A percentile compares a stretch with the other conserved stretches of the same genome.
Evolutionary conservation across 2,113 vertebrate genomes (phyloP).

Genomic region (Spizaetus ornatus): DNA sequence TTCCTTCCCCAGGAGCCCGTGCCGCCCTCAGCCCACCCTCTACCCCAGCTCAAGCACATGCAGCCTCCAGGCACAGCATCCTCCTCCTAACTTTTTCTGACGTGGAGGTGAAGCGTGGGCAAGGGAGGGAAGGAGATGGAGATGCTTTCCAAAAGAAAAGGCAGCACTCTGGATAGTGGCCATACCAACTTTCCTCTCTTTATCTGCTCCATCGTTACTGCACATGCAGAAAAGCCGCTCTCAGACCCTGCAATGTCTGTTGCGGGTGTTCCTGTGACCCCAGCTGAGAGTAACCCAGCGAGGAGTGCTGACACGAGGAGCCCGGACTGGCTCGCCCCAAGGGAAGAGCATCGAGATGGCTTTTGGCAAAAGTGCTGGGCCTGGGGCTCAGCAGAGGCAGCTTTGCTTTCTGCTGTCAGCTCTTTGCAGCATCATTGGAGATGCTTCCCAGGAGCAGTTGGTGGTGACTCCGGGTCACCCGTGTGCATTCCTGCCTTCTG

Average conservation of each 20-base stretch:
- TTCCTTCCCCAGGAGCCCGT: neutral
- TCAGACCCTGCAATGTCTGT: neutral
- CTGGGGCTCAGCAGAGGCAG: neutral
- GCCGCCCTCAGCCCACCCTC: neutral
- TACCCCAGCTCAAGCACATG: neutral
- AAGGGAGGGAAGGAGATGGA: neutral
- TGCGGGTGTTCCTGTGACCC: neutral
- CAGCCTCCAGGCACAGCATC: neutral
- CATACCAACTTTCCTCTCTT: neutral
- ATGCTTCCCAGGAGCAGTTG: neutral
- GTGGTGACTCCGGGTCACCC: neutral
- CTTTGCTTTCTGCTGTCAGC: neutral
- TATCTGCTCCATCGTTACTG: neutral
- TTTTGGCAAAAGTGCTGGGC: neutral
- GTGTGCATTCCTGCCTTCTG: neutral
- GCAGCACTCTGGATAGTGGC: neutral
- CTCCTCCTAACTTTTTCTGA: neutral
- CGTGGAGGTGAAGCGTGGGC: neutral
- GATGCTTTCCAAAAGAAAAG: neutral
- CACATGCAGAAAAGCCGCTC: neutral
- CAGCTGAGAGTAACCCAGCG: neutral
- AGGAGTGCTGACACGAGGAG: neutral
- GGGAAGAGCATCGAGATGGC: too few relatives aligned
- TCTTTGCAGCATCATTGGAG: neutral
- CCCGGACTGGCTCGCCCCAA: neutral